phyloP scores from a whole-genome alignment of 2,113 vertebrate genomes.

The Xenotilapia leptura region DNA sequence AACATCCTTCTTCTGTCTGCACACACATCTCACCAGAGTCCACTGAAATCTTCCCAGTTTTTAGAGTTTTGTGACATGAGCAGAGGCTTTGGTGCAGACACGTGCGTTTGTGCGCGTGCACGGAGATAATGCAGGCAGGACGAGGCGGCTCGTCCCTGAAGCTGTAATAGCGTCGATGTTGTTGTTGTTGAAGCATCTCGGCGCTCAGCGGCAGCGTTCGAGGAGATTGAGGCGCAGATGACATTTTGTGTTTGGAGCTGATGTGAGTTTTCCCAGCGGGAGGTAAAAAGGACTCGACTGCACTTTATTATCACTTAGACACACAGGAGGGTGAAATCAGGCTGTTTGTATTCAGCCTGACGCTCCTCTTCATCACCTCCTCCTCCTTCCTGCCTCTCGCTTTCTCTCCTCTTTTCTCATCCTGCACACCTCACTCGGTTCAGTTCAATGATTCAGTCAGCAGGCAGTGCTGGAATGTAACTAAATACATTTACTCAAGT shows the following conservation, averaged over 20 bases:
- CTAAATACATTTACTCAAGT: background rate
- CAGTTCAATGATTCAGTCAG: background rate
- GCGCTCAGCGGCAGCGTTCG: background rate
- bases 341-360: slow-evolving; percentile 47
- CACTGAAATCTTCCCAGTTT: background rate
- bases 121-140: background rate
- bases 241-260: background rate
- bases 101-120: background rate
- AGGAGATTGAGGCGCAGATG: slow-evolving; percentile 11
- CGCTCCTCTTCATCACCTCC: background rate
- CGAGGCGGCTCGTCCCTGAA: background rate
- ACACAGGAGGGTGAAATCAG: slow-evolving; percentile 23
- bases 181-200: background rate
- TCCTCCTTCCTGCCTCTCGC: background rate
- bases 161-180: background rate
- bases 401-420: background rate
- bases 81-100: background rate
- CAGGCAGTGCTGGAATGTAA: background rate
- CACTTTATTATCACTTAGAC: slow-evolving; percentile 7
- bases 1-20: background rate
- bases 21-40: background rate
- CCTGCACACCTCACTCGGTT: background rate
- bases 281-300: background rate
- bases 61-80: background rate
- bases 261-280: slow-evolving; percentile 24